Percentiles rank a stretch among this genome's conserved stretches.
These are phyloP conservation scores for Aethina tumida DNA, from an alignment of 1,140 invertebrate species.

Conservation along the genomic window DNA sequence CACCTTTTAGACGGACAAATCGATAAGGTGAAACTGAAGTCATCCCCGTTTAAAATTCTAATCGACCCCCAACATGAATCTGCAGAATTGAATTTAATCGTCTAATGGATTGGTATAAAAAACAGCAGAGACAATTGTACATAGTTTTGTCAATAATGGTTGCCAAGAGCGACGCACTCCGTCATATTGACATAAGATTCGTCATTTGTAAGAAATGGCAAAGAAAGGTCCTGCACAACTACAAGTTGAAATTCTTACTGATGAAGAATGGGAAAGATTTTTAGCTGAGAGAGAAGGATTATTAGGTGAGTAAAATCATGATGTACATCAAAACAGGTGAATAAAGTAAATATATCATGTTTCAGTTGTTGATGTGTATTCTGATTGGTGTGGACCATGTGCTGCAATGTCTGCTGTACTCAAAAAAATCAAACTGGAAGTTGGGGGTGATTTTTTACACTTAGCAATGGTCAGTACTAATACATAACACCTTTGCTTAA, in stretches of 20 bases:
- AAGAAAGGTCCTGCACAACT: constrained; percentile 70
- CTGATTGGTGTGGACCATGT: constrained; percentile 90
- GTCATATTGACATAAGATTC: neutral
- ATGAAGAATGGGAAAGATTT: constrained; percentile 81
- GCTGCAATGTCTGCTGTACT: constrained; percentile 76
- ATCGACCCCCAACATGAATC: constrained; percentile 1
- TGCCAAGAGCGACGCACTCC: constrained; percentile 2
- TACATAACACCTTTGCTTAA: neutral
- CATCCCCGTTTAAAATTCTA: constrained; percentile 24
- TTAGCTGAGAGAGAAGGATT: constrained; percentile 67
- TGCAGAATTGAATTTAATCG: constrained; percentile 10
- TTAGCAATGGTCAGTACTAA: constrained; percentile 59
- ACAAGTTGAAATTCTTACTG: constrained; percentile 69
- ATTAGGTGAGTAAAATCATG: constrained; percentile 64
- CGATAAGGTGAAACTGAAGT: constrained; percentile 20
- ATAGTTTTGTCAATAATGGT: constrained; percentile 2
- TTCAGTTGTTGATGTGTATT: constrained; percentile 79
- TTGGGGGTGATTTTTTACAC: constrained; percentile 71
- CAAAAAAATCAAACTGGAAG: constrained; percentile 81
- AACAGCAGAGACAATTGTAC: neutral
- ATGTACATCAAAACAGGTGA: neutral
- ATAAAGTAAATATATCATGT: constrained; percentile 1
- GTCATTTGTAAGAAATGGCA: constrained; percentile 37
- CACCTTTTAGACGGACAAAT: constrained; percentile 21
- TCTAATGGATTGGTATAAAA: constrained; percentile 8